These are phyloP conservation scores for Gymnopithys bicolor DNA, from an alignment of 2,797 vertebrate genomes.

Conservation along the genomic window DNA sequence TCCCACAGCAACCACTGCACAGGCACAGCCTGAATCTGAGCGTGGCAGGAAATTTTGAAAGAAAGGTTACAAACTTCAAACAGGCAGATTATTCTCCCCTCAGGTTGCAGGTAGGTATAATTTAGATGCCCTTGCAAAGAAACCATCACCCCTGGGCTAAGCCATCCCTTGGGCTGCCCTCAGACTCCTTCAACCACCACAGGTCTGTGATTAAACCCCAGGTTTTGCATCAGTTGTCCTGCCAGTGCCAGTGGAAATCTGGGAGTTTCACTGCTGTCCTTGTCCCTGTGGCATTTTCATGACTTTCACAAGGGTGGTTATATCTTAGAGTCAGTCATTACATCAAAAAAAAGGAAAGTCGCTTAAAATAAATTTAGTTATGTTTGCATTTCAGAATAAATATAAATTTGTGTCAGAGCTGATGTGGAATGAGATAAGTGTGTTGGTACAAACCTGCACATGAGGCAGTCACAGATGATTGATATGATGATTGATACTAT, in stretches of 20 bases:
- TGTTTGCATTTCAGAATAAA: neutral
- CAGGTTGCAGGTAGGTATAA: neutral
- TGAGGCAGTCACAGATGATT: constrained; percentile 36
- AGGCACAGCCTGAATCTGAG: neutral
- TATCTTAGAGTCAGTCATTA: neutral
- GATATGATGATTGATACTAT: constrained; percentile 9
- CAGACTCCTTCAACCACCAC: rapidly evolving
- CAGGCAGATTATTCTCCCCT: neutral
- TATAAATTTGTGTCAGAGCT: neutral
- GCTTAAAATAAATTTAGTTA: neutral
- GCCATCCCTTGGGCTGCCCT: neutral
- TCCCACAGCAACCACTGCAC: neutral
- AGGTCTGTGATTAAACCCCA: neutral
- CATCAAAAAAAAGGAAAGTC: neutral
- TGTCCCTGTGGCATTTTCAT: neutral
- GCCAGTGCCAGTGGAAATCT: neutral
- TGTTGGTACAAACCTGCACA: neutral
- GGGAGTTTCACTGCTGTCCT: neutral
- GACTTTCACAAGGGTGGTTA: neutral
- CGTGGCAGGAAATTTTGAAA: neutral
- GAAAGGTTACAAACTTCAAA: neutral
- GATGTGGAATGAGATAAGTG: neutral
- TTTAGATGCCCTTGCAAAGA: neutral
- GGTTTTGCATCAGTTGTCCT: neutral
- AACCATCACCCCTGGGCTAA: neutral